These are phyloP conservation scores for Hippocampus comes DNA, from an alignment of 2,113 vertebrate genomes.

Conservation along the genomic window DNA sequence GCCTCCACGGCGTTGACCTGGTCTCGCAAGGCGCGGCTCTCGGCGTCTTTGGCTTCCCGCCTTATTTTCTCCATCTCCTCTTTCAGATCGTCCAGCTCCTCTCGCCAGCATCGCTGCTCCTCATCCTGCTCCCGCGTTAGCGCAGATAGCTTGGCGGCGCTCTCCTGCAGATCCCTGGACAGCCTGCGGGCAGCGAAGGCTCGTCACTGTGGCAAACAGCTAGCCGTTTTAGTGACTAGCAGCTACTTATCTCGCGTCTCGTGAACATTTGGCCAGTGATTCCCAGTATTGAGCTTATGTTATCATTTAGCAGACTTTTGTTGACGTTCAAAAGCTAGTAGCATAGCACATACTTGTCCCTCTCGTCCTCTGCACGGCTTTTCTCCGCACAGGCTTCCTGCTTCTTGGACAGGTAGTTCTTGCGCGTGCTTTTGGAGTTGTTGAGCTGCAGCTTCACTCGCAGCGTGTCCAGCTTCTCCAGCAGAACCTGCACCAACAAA, in stretches of 20 bases:
- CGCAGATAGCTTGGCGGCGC: slow-evolving; percentile 24
- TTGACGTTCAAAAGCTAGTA: no score
- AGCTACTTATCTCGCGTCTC: neutral
- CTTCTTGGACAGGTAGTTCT: slow-evolving; percentile 61
- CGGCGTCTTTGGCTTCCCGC: slow-evolving; percentile 43
- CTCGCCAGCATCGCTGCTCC: slow-evolving; percentile 44
- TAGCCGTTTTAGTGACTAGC: neutral
- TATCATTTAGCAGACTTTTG: neutral
- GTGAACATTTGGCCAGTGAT: neutral
- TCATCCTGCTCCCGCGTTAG: slow-evolving; percentile 45
- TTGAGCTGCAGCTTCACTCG: slow-evolving; percentile 65
- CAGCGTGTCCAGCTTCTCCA: slow-evolving; percentile 58
- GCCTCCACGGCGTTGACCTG: slow-evolving; percentile 83
- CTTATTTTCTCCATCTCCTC: slow-evolving; percentile 42
- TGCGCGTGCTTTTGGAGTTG: slow-evolving; percentile 55
- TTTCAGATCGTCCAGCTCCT: slow-evolving; percentile 54
- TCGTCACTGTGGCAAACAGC: neutral
- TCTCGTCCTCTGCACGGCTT: slow-evolving; percentile 46
- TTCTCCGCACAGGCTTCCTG: slow-evolving; percentile 50
- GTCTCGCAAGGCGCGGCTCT: slow-evolving; percentile 32
- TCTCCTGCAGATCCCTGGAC: slow-evolving; percentile 48
- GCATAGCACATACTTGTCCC: slow-evolving; percentile 33
- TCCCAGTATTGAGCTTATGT: neutral
- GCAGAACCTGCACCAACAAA: slow-evolving; percentile 38
- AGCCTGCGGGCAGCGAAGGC: slow-evolving; percentile 26